These are phyloP conservation scores for Dysmachus trigonus DNA, from an alignment of 2,888 invertebrate species.

Conservation along the genomic window DNA sequence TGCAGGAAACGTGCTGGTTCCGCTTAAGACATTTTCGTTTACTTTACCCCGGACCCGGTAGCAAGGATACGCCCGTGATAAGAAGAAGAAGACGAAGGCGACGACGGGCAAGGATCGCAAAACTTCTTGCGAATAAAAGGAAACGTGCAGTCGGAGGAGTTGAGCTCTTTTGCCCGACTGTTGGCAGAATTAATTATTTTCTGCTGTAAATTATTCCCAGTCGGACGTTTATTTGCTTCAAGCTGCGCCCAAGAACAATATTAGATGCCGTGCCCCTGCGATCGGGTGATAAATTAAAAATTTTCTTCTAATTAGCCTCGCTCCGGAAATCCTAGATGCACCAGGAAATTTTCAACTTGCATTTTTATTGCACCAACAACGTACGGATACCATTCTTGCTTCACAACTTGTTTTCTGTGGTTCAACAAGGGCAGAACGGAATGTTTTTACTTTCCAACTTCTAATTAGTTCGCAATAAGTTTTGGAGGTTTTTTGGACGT, in stretches of 20 bases:
- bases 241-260: not conserved
- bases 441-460: not conserved
- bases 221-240: not conserved
- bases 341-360: not conserved
- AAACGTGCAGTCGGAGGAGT: not conserved
- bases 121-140: not conserved
- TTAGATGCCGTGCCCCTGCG: not conserved
- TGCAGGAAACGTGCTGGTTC: conserved; percentile 14
- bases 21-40: not conserved
- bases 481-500: not conserved
- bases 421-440: not conserved
- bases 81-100: too few species aligned
- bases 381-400: not conserved
- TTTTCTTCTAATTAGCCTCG: not conserved
- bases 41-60: not conserved
- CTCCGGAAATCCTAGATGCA: not conserved
- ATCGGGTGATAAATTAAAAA: not conserved
- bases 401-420: not conserved
- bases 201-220: conserved; percentile 9
- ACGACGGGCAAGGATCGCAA: not conserved
- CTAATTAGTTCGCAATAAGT: not conserved
- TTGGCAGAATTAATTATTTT: conserved; percentile 23
- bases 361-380: not conserved
- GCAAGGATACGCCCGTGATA: not conserved
- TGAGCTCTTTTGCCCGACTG: not conserved